Percentiles rank a stretch among this genome's conserved stretches.
Conservation (phyloP, 1,140 invertebrate species). For the Drosophila tropicalis region DNA sequence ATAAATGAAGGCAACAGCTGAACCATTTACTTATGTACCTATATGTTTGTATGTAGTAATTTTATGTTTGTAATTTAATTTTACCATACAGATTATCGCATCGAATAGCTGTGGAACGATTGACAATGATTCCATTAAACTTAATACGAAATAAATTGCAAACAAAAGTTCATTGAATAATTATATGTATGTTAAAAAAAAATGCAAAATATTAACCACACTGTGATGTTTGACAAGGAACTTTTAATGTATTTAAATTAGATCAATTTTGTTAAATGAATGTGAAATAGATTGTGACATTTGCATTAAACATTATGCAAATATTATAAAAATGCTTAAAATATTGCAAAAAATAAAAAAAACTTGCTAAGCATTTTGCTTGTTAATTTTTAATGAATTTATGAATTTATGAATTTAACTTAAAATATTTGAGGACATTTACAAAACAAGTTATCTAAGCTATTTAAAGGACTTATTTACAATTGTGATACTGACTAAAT, state of each 20-base stretch:
- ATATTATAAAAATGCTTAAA: neutral
- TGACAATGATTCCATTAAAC: neutral
- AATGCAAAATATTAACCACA: neutral
- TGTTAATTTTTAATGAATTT: neutral
- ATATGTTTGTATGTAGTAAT: too few species aligned
- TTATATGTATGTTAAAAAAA: neutral
- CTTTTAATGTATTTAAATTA: conserved; percentile 10
- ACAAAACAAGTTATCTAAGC: too few species aligned
- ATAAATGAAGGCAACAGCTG: conserved; percentile 12
- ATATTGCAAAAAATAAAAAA: neutral
- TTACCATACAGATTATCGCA: too few species aligned
- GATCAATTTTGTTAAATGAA: conserved; percentile 10
- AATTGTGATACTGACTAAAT: too few species aligned
- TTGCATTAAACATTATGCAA: conserved; percentile 1
- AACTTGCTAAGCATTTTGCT: neutral
- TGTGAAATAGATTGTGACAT: neutral
- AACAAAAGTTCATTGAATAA: conserved; percentile 6
- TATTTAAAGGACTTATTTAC: too few species aligned
- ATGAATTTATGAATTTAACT: neutral
- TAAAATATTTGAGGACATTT: neutral
- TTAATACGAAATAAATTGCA: conserved; percentile 8
- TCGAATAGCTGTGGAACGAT: neutral
- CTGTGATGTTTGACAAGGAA: neutral
- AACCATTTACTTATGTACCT: neutral
- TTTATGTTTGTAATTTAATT: too few species aligned